Evolutionary conservation across 1,140 invertebrate species (phyloP), one percentile per base, ranked within the genome.

Genomic region (Zaprionus capensis): DNA sequence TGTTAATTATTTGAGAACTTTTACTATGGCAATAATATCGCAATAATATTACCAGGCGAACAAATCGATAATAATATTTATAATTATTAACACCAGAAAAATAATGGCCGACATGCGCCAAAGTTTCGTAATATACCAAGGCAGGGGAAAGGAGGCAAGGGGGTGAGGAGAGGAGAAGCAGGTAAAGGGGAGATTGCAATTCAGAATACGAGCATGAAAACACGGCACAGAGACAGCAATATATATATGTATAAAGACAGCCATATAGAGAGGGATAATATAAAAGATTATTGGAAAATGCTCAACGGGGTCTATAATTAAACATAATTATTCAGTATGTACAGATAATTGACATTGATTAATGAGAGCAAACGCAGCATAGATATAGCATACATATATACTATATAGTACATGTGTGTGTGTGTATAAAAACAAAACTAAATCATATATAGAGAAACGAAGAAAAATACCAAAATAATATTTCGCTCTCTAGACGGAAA

Each of bases 261-360:
- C 64, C 46, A 44, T 61, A 67, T 49, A 49, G 46, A 49, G 46
- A 17, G 46, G 46, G 44, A 79, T 69, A 69, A 65, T 69, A 81
- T 79, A 80, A 72, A 75, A 81, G 81, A 79, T 71, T 84, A 88
- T 88, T 90, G 86, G 85, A 91, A 88, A 90, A 91, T 90, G 79
- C 86, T 85, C 81, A 46, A 71, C 56, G 74, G 71, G 59, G 76
- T 72, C 85, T 85, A 91, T 91, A 91, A 91, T 91, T 91, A 91
- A 91, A 77, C 84, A 88, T 88, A 91, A 91, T 91, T 90, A 91
- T 91, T 91, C 83, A 91, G 84, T 90, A 86, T 84, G 85, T 91
- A 91, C 85, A 90, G 82, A 83, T 88, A 91, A 91, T 91, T 91
- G 90, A 91, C 90, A 91, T 91, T 91, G 90, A 91, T 91, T 91